Base-by-base conservation (phyloP, 2,888 invertebrate genomes). In the Tenthredo notha region DNA sequence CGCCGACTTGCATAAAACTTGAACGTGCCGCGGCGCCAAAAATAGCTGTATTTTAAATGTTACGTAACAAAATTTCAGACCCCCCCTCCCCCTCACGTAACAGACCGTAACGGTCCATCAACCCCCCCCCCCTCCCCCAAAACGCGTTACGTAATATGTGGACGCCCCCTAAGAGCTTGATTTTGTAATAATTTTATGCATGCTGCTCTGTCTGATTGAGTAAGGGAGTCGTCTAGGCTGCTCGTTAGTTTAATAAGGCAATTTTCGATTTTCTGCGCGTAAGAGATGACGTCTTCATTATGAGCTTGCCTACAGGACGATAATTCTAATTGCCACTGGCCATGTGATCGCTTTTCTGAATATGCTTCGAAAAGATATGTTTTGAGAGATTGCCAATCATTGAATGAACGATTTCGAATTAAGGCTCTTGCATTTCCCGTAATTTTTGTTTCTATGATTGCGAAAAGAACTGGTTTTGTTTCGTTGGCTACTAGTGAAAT, bases 241-340 rank as follows among this genome's bases (percentile, higher is more conserved):
- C 89, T 89, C 70, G 90, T 86, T 85, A 91, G 84, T 88, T 90
- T 90, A 37, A 90, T 86, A 61, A 88, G 88, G 65, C 89, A 90
- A 86, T 88, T 89, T 87, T 91, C 90, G 10, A 90, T 85, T 85
- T 87, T 89, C 25, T 88, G 88, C 5, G 90, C 84, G 85, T 88
- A 90, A 18, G 87, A 86, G 29, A 90, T 72, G 9, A 90, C 89
- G 37, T 84, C 86, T 88, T 90, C 89, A 10, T 86, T 86, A 9
- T 58, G 72, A 33, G 78, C 85, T 88, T 90, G 89, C 85, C 85
- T 88, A 84, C 88, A 90, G 89, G 89, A 90, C 85, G 89, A 88
- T 72, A 91, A 70, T 86, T 91, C 89, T 40, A 90, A 70, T 87
- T 91, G 90, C 89, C 89, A 90, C 86, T 91, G 90, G 25, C 87